A percentile compares a stretch with the other conserved stretches of the same genome.
phyloP scores from a whole-genome alignment of 2,888 invertebrate genomes.

The Nezara viridula region DNA sequence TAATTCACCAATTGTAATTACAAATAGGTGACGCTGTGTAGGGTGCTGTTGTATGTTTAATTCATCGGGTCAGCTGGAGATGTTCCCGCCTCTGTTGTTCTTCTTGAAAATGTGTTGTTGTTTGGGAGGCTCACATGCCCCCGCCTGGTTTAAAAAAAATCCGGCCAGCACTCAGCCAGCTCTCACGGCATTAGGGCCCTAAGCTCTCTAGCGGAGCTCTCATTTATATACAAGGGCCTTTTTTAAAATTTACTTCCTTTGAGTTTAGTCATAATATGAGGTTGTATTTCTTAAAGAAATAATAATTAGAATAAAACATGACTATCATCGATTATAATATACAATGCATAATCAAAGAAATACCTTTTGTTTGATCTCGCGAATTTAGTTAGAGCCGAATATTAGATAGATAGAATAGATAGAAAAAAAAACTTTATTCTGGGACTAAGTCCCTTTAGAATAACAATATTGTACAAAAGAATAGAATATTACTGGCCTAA shows the following conservation, averaged over 20 bases:
- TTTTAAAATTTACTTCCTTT: neutral
- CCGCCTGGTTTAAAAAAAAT: neutral
- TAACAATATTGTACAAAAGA: too few species aligned
- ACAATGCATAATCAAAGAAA: too few species aligned
- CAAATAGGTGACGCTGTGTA: conserved; percentile 49
- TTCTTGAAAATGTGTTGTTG: conserved; percentile 49
- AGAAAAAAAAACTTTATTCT: too few species aligned
- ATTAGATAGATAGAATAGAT: too few species aligned
- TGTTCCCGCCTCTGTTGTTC: conserved; percentile 50
- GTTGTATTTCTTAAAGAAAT: neutral
- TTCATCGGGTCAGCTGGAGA: conserved; percentile 52
- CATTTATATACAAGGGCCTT: neutral
- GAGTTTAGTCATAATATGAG: neutral
- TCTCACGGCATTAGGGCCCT: neutral
- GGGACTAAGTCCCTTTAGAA: too few species aligned
- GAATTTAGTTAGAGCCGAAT: too few species aligned
- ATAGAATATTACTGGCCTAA: too few species aligned
- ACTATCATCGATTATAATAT: too few species aligned
- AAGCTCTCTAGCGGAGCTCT: neutral
- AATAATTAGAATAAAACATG: too few species aligned
- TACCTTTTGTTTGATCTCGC: too few species aligned
- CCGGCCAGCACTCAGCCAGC: neutral
- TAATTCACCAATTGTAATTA: conserved; percentile 57
- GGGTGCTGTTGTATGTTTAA: conserved; percentile 48
- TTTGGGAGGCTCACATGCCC: conserved; percentile 17